These are phyloP conservation scores for Tachyglossus aculeatus DNA, from an alignment of 2,797 vertebrate genomes.

Conservation along the genomic window DNA sequence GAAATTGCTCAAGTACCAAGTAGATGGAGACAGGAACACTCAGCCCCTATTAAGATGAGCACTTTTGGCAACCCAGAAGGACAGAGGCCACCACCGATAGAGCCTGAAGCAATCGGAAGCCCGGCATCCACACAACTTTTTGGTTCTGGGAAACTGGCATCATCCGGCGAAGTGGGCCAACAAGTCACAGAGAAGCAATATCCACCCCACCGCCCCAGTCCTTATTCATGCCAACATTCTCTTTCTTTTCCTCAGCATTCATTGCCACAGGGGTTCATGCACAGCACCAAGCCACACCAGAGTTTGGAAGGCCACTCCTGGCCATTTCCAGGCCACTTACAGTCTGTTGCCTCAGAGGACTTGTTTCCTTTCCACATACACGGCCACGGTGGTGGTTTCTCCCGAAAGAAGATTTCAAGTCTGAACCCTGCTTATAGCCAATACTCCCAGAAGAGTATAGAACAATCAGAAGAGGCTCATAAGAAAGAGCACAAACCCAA, in stretches of 20 bases:
- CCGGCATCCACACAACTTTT: conserved; percentile 85
- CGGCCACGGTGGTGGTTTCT: conserved; percentile 84
- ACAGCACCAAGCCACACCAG: conserved; percentile 89
- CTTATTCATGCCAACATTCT: conserved; percentile 87
- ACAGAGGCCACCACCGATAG: conserved; percentile 81
- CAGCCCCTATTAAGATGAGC: conserved; percentile 86
- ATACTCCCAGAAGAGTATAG: conserved; percentile 89
- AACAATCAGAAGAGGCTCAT: conserved; percentile 89
- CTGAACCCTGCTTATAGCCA: conserved; percentile 89
- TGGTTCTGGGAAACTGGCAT: conserved; percentile 82
- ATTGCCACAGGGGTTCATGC: conserved; percentile 86
- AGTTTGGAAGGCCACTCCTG: conserved; percentile 91
- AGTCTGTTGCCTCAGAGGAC: conserved; percentile 88
- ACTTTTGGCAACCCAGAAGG: conserved; percentile 85
- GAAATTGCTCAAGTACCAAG: conserved; percentile 87
- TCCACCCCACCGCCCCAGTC: conserved; percentile 81
- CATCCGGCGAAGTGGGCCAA: conserved; percentile 79
- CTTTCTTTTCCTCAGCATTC: conserved; percentile 94
- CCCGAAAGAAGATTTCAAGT: conserved; percentile 91
- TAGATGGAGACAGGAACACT: conserved; percentile 91
- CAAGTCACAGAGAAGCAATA: conserved; percentile 83
- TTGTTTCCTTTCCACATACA: conserved; percentile 88
- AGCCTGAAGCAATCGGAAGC: conserved; percentile 81
- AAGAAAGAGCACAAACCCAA: conserved; percentile 97
- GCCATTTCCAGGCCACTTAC: conserved; percentile 89